Percentiles rank a stretch among this genome's conserved stretches.
phyloP scores from a whole-genome alignment of 2,888 invertebrate species.

The Hymenopus coronatus region DNA sequence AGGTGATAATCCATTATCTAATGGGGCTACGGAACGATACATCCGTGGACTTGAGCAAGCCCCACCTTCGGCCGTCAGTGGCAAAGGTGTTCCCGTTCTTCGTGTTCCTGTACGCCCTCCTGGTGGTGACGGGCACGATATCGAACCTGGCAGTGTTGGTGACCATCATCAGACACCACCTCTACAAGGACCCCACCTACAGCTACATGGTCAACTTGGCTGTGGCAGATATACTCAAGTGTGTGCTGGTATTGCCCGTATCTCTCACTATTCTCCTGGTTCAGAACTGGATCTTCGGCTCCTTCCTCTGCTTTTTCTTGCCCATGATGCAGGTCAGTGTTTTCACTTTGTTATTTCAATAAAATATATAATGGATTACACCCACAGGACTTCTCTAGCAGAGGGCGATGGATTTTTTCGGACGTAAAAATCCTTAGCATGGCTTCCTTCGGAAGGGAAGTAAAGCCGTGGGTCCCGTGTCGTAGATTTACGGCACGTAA shows the following conservation, averaged over 20 bases:
- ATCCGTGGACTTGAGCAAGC: constrained; percentile 55
- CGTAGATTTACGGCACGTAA: too few species aligned
- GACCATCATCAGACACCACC: constrained; percentile 47
- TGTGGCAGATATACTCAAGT: constrained; percentile 64
- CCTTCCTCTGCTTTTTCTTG: constrained; percentile 66
- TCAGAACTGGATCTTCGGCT: constrained; percentile 71
- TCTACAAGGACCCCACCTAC: constrained; percentile 63
- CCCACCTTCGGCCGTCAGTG: constrained; percentile 58
- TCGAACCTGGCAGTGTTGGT: constrained; percentile 59
- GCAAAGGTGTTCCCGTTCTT: constrained; percentile 58
- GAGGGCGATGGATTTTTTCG: too few species aligned
- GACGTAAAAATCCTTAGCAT: too few species aligned
- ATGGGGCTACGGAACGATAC: constrained; percentile 46
- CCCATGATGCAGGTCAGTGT: constrained; percentile 67
- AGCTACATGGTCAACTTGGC: constrained; percentile 65
- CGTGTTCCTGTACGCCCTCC: constrained; percentile 58
- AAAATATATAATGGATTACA: too few species aligned
- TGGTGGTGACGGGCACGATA: constrained; percentile 56
- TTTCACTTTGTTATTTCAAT: background rate
- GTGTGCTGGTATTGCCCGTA: constrained; percentile 64
- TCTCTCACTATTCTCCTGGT: constrained; percentile 64
- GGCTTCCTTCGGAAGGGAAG: too few species aligned
- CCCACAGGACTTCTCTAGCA: too few species aligned
- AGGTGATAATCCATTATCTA: constrained; percentile 44
- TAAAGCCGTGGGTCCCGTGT: too few species aligned